phyloP scores from a whole-genome alignment of 2,888 invertebrate species.

The Mesochorus sp. region DNA sequence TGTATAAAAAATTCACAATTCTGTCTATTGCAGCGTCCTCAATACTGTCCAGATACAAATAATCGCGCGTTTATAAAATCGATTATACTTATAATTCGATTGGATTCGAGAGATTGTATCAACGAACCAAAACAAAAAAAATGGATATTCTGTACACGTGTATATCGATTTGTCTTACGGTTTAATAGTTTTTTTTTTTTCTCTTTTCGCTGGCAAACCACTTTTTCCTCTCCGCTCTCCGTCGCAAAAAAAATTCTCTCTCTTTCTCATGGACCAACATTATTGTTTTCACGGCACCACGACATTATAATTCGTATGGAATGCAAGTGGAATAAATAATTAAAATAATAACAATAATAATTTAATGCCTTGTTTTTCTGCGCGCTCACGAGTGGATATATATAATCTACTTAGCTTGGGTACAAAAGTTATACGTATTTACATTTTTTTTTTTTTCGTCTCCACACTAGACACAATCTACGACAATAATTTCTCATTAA shows the following conservation, averaged over 20 bases:
- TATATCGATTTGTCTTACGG: constrained; percentile 37
- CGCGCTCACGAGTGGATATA: too few relatives aligned
- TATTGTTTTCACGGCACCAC: not conserved
- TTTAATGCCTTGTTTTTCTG: constrained; percentile 54
- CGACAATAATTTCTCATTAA: not conserved
- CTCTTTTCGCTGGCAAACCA: too few relatives aligned
- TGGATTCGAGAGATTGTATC: constrained; percentile 22
- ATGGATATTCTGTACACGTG: constrained; percentile 49
- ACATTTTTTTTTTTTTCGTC: constrained; percentile 45
- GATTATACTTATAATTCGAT: constrained; percentile 13
- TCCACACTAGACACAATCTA: too few relatives aligned
- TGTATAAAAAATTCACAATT: constrained; percentile 57
- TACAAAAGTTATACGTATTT: constrained; percentile 44
- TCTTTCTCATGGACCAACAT: not conserved
- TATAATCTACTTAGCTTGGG: constrained; percentile 29
- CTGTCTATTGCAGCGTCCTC: constrained; percentile 41
- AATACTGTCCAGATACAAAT: constrained; percentile 27
- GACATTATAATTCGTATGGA: constrained; percentile 31
- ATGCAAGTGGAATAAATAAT: constrained; percentile 55
- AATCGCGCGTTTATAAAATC: constrained; percentile 25
- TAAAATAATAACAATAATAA: constrained; percentile 64
- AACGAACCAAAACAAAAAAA: constrained; percentile 53
- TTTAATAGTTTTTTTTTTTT: constrained; percentile 37
- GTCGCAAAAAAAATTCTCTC: constrained; percentile 8
- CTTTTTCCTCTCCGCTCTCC: not conserved